Base-by-base conservation (phyloP, 2,888 invertebrate genomes). In the Tromatobia lineatoria region DNA sequence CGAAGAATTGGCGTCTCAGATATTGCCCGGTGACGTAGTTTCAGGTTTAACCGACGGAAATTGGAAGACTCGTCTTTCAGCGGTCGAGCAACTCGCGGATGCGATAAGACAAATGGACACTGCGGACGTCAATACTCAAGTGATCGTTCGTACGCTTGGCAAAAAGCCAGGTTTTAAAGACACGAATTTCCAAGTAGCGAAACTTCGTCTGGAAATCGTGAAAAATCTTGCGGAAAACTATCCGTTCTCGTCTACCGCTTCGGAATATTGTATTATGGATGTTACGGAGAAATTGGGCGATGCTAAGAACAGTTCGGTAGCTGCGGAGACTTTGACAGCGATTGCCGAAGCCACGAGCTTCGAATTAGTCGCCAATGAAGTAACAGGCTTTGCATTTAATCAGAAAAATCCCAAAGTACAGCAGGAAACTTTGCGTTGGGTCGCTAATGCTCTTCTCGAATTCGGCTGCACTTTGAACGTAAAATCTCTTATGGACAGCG, bases 401-500 rank as follows among this genome's bases (percentile, higher is more conserved):
- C 98, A 98, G 93, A 98, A 98, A 94, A 98, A 97, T 91, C 98
- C 98, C 0, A 98, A 98, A 94, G 97, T 98, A 54, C 98, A 98
- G 91, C 96, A 97, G 0, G 98, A 98, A 93, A 95, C 97, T 78
- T 95, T 98, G 75, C 95, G 95, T 80, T 99, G 98, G 98, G 95
- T 98, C 84, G 94, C 96, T 0, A 95, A 94, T 54, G 96, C 98
- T 0, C 95, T 99, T 6, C 96, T 96, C 90, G 98, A 98, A 91
- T 99, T 98, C 94, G 98, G 99, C 2, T 96, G 98, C 90, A 95
- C 95, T 96, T 82, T 97, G 89, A 97, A 97, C 91, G 95, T 96
- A 6, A 97, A 97, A 93, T 94, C 95, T 0, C 94, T 98, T 13
- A 95, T 98, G 81, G 97, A 97, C 0, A 96, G 96, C 91, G 95